A percentile compares a stretch with the other conserved stretches of the same genome.
Conservation (phyloP, 2,113 vertebrate species). For the Channa maculata region DNA sequence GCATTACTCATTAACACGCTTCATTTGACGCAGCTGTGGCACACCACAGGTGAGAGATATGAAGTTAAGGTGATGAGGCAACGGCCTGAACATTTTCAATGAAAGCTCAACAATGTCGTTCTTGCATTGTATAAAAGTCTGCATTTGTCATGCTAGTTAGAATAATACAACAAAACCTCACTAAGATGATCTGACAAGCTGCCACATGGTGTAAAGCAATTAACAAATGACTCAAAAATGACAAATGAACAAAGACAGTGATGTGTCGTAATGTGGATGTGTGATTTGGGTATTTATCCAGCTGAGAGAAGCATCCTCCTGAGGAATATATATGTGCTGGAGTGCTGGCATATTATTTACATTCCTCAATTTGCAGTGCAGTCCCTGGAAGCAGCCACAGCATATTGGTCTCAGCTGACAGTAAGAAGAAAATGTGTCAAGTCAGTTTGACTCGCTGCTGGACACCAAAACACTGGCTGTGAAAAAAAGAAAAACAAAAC, state of each 20-base stretch:
- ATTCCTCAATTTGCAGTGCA: not conserved
- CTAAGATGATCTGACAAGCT: not conserved
- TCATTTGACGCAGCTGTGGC: conserved; percentile 26
- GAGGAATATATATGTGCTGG: not conserved
- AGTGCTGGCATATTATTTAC: not conserved
- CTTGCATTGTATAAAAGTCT: not conserved
- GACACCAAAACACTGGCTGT: conserved; percentile 35
- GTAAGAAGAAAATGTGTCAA: conserved; percentile 31
- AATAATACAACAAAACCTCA: not conserved
- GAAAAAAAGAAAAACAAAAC: conserved; percentile 9
- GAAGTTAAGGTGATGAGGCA: conserved; percentile 5
- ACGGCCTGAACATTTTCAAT: not conserved
- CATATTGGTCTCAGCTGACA: conserved; percentile 26
- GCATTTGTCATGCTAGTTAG: not conserved
- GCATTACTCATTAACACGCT: conserved; percentile 9
- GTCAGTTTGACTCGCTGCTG: conserved; percentile 51
- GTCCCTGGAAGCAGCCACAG: conserved; percentile 6
- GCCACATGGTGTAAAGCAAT: not conserved
- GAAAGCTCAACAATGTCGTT: not conserved
- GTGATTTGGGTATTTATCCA: conserved; percentile 4
- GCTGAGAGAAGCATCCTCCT: not conserved
- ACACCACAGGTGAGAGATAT: conserved; percentile 7
- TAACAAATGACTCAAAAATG: not conserved
- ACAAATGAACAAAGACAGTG: not conserved
- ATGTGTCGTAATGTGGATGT: not conserved